phyloP scores from a whole-genome alignment of 2,888 invertebrate species.

The Pyrochroa serraticornis region DNA sequence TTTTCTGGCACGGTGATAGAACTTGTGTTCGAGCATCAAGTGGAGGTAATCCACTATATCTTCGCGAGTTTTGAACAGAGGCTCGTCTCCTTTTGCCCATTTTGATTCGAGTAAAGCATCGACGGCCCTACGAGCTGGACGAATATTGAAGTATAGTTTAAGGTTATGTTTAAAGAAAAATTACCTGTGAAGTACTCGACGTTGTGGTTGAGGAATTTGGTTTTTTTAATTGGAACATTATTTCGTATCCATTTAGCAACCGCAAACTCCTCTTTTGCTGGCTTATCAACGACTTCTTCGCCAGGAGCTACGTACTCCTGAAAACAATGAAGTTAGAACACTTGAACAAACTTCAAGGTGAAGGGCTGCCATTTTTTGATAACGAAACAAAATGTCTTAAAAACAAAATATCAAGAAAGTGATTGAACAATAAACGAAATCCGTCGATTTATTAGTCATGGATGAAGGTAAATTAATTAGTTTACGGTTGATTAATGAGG shows the following conservation, averaged over 20 bases:
- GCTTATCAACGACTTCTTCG: constrained; percentile 69
- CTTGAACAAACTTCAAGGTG: background rate
- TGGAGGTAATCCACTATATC: constrained; percentile 83
- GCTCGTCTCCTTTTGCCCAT: constrained; percentile 78
- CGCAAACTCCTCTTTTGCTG: constrained; percentile 88
- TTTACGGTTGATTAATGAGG: no score
- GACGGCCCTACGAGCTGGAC: constrained; percentile 69
- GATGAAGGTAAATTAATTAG: no score
- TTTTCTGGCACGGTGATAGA: constrained; percentile 94
- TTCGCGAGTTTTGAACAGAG: constrained; percentile 80
- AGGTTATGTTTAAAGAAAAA: constrained; percentile 7
- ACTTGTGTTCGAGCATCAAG: constrained; percentile 86
- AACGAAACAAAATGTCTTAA: constrained; percentile 20
- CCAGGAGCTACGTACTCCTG: constrained; percentile 60
- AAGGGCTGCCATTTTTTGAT: constrained; percentile 10
- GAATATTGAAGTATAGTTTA: background rate
- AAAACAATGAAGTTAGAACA: constrained; percentile 24
- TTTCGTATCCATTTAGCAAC: constrained; percentile 94
- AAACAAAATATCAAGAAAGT: no score
- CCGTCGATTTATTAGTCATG: no score
- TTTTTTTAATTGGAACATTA: constrained; percentile 93
- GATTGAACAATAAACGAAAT: no score
- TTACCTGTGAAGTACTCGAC: constrained; percentile 95
- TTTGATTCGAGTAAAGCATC: constrained; percentile 91
- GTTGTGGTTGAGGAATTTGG: constrained; percentile 94